Evolutionary conservation across 2,797 vertebrate genomes (phyloP), one percentile per base, ranked within the genome.

Genomic region (Sebastolobus alascanus): DNA sequence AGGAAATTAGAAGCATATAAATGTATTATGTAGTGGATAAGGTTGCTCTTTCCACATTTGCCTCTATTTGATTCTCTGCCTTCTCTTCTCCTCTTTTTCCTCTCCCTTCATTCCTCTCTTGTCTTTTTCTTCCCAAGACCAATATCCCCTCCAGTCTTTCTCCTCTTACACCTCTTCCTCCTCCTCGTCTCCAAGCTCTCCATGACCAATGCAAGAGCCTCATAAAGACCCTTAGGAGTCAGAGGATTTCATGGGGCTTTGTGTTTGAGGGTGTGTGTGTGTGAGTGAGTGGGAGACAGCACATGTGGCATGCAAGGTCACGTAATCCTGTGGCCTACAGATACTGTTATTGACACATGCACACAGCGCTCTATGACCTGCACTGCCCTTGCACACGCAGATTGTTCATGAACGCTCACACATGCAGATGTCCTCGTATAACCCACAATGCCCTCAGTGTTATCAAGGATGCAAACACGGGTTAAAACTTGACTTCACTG

Each of bases 301-400:
- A 77, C 86, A 90, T 85, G 87, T 87, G 86, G 90, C 85, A 87
- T 83, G 80, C 89, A 88, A 93, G 92, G 90, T 92, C 91, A 91
- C 77, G 52, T 90, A 92, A 90, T 90, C 81, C 90, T 37, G 68
- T 72, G 87, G 86, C 89, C 81, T 90, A 80, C 63, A 88, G 85
- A 92, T 85, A 86, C 82, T 78, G 88, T 85, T 92, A 89, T 82
- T 87, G 83, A 90, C 80, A 86, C 86, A 86, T 68, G 76, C 73
- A 73, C 64, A 71, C 43, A 54, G 63, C 27, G n/a, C 68, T 75
- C 61, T 35, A 55, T 80, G 84, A 89, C 84, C 87, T 83, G 77
- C 46, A 4, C 61, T 82, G 84, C 27, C 83, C 84, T 82, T 81
- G 68, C 60, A 77, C 31, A 52, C 22, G 63, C 68, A 83, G 35